These are phyloP conservation scores for Epizoanthus rinbou DNA, from an alignment of 92 coral and sea anemone genomes.

Conservation along the genomic window DNA sequence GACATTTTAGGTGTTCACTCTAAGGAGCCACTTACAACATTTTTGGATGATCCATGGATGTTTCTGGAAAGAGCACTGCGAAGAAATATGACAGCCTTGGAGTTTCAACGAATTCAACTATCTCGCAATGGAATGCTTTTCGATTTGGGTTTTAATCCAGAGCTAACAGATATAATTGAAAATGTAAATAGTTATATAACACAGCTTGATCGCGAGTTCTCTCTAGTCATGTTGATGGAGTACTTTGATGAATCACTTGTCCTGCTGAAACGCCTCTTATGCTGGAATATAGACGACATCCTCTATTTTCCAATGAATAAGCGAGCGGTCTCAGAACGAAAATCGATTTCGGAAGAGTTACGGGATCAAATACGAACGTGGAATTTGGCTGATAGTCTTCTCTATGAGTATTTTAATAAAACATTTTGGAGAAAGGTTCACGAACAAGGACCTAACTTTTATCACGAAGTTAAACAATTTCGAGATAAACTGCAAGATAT, in stretches of 20 bases:
- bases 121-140: conserved; percentile 63
- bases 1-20: conserved; percentile 43
- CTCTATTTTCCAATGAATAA: conserved; percentile 46
- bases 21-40: conserved; percentile 32
- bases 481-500: conserved; percentile 48
- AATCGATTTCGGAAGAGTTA: conserved; percentile 47
- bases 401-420: conserved; percentile 58
- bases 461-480: conserved; percentile 60
- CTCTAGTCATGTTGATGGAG: conserved; percentile 59
- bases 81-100: conserved; percentile 43
- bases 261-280: conserved; percentile 50
- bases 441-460: conserved; percentile 67
- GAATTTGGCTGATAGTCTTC: conserved; percentile 26
- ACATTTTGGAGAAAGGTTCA: conserved; percentile 78
- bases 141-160: conserved; percentile 50
- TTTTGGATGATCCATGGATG: conserved; percentile 53
- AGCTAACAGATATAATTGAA: conserved; percentile 24
- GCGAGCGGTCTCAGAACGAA: conserved; percentile 43
- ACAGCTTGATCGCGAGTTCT: conserved; percentile 46
- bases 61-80: conserved; percentile 50
- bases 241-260: conserved; percentile 57
- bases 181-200: conserved; percentile 23
- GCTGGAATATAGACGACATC: conserved; percentile 58
- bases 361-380: conserved; percentile 60
- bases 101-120: conserved; percentile 54